Conservation (phyloP, 2,113 vertebrate species). For the Apodemus speciosus region DNA sequence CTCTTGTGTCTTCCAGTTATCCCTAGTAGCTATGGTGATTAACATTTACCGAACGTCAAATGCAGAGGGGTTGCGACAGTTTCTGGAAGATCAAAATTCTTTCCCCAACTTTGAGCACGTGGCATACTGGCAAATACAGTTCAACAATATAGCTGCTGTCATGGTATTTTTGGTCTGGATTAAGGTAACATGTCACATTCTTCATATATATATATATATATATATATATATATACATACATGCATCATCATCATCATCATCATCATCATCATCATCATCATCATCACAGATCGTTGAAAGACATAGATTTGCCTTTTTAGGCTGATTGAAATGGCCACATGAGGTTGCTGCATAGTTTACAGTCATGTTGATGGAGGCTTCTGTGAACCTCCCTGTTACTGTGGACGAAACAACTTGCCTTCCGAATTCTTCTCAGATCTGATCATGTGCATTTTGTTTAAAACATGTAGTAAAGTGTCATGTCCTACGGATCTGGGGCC, state of each 20-base stretch:
- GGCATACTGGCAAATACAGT: constrained; percentile 94
- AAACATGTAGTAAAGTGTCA: neutral
- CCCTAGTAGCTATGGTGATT: constrained; percentile 91
- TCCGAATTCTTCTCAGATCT: neutral
- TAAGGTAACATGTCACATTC: constrained; percentile 89
- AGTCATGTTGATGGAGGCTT: neutral
- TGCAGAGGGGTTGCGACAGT: constrained; percentile 88
- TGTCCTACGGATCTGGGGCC: neutral
- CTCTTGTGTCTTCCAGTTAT: constrained; percentile 87
- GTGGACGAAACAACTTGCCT: too few relatives aligned
- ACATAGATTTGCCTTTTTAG: neutral
- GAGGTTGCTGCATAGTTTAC: neutral
- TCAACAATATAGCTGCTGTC: constrained; percentile 93
- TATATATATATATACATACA: too few relatives aligned
- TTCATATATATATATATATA: neutral
- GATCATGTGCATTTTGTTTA: neutral
- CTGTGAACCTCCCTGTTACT: neutral
- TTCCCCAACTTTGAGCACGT: constrained; percentile 93
- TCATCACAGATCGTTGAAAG: neutral
- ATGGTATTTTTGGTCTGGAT: constrained; percentile 97
- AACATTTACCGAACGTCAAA: constrained; percentile 91
- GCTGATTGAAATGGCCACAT: neutral
- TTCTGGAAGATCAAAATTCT: constrained; percentile 90
- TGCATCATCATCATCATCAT: neutral
- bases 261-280: neutral